Percentiles rank a stretch among this genome's conserved stretches.
phyloP scores from a whole-genome alignment of 2,797 vertebrate species.

The Kryptopterus vitreolus region DNA sequence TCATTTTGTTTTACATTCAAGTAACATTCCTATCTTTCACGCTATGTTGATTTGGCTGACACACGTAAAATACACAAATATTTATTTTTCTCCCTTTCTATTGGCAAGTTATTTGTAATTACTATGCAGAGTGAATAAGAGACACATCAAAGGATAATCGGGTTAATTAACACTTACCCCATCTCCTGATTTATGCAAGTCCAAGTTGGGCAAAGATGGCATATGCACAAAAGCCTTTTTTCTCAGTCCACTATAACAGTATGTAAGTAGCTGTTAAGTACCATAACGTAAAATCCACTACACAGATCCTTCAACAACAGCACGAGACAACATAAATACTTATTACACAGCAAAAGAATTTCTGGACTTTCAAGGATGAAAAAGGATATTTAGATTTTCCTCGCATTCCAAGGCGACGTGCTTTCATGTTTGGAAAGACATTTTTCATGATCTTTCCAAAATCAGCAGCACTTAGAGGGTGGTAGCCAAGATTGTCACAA shows the following conservation, averaged over 20 bases:
- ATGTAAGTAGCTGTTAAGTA: slow-evolving; percentile 89
- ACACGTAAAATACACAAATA: too few relatives aligned
- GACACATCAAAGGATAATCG: too few relatives aligned
- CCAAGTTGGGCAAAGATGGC: slow-evolving; percentile 96
- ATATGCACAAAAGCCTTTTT: slow-evolving; percentile 99
- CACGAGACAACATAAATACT: neutral
- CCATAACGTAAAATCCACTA: slow-evolving; percentile 27
- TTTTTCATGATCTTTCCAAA: slow-evolving; percentile 99
- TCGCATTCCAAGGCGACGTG: slow-evolving; percentile 97
- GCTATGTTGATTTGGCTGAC: neutral
- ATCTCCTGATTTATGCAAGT: slow-evolving; percentile 95
- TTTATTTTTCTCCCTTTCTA: neutral
- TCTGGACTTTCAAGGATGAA: neutral
- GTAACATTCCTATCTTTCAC: neutral
- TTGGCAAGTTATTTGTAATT: neutral
- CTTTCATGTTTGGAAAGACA: slow-evolving; percentile 99
- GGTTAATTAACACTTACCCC: slow-evolving; percentile 76
- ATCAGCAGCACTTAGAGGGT: slow-evolving; percentile 96
- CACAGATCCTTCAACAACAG: neutral
- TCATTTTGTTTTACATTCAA: neutral
- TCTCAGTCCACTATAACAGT: slow-evolving; percentile 98
- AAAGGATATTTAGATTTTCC: slow-evolving; percentile 99
- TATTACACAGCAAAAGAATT: neutral
- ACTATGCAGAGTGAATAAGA: too few relatives aligned
- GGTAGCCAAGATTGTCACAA: slow-evolving; percentile 99